These are phyloP conservation scores for Augochlorella aurata DNA, from an alignment of 2,888 invertebrate genomes.

Conservation along the genomic window DNA sequence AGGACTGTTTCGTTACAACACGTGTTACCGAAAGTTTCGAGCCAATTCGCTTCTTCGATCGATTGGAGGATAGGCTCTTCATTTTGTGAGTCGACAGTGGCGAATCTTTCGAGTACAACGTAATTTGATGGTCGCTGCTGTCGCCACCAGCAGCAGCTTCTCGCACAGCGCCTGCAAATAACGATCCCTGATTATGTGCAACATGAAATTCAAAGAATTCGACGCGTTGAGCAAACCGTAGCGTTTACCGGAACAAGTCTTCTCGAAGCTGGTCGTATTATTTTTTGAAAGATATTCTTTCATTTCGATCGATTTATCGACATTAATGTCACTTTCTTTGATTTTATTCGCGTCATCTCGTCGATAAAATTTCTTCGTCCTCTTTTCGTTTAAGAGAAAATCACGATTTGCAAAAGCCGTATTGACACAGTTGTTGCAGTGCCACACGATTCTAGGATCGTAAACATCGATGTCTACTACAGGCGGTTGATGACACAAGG, in stretches of 20 bases:
- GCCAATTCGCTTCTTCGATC: slow-evolving; percentile 66
- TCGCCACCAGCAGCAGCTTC: background rate
- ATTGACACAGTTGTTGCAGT: slow-evolving; percentile 62
- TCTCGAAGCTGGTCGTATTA: background rate
- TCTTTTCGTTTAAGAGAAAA: slow-evolving; percentile 11
- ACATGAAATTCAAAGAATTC: background rate
- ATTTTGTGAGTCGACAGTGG: background rate
- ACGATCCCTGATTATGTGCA: background rate
- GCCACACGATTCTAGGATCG: slow-evolving; percentile 74
- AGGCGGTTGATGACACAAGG: slow-evolving; percentile 74
- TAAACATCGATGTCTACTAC: slow-evolving; percentile 71
- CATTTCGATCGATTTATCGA: background rate
- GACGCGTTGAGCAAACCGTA: background rate
- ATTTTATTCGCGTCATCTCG: background rate
- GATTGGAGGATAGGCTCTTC: slow-evolving; percentile 14
- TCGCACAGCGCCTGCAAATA: slow-evolving; percentile 37
- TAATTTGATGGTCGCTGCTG: background rate
- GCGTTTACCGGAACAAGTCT: slow-evolving; percentile 23
- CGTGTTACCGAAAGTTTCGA: slow-evolving; percentile 67
- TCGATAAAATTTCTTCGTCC: background rate
- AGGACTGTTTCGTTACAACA: slow-evolving; percentile 36
- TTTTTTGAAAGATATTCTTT: background rate
- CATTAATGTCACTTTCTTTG: slow-evolving; percentile 1
- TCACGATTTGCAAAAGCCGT: background rate
- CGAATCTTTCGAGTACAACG: slow-evolving; percentile 5